These are phyloP conservation scores for Stenodema calcarata DNA, from an alignment of 2,888 invertebrate genomes.

Conservation along the genomic window DNA sequence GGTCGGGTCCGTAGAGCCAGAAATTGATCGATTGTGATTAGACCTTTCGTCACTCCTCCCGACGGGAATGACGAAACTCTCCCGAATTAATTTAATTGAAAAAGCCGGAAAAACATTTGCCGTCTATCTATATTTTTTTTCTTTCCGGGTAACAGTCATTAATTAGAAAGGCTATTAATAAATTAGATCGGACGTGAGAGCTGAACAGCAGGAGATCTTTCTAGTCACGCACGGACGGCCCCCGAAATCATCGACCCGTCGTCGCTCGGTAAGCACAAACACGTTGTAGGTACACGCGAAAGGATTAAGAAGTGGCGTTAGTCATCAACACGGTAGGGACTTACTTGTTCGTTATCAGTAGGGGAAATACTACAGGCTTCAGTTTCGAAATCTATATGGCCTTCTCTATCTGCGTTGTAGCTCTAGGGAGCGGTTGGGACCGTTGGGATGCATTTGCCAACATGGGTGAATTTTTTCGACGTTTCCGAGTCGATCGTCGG, in stretches of 20 bases:
- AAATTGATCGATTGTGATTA: background rate
- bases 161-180: slow-evolving; percentile 19
- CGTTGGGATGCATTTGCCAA: too few species aligned
- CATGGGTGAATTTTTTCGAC: too few species aligned
- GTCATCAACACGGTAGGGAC: too few species aligned
- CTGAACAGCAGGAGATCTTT: background rate
- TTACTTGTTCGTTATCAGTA: too few species aligned
- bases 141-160: background rate
- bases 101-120: slow-evolving; percentile 7
- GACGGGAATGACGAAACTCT: background rate
- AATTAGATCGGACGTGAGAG: slow-evolving; percentile 9
- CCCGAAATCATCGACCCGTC: background rate
- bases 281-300: background rate
- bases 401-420: too few species aligned
- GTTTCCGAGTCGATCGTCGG: too few species aligned
- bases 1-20: background rate
- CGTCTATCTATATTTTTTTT: background rate
- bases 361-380: too few species aligned
- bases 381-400: too few species aligned
- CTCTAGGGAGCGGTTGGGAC: too few species aligned
- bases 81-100: background rate
- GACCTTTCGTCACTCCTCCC: background rate
- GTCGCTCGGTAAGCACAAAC: background rate
- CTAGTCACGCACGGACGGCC: background rate
- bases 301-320: background rate